These are phyloP conservation scores for Cryptomyrus ogoouensis DNA, from an alignment of 2,113 vertebrate genomes.

Conservation along the genomic window DNA sequence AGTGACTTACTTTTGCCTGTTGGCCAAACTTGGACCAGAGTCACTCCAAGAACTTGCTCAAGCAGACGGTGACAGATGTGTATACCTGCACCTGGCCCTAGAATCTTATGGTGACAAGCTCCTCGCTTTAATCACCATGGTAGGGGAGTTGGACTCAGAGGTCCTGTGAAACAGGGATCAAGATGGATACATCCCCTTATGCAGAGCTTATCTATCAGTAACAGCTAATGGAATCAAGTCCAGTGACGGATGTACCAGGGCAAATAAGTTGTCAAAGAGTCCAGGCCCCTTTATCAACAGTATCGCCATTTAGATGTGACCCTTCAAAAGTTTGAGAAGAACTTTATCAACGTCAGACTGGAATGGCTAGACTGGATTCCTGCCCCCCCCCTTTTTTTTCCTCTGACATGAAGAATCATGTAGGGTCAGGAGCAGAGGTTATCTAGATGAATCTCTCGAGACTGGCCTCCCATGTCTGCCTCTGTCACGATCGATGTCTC, in stretches of 20 bases:
- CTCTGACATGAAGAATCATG: conserved; percentile 28
- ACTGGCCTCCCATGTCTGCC: conserved; percentile 13
- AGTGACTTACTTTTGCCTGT: not conserved
- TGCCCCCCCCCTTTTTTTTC: not conserved
- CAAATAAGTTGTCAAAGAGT: conserved; percentile 42
- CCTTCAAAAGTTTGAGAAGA: conserved; percentile 36
- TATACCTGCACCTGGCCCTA: no score
- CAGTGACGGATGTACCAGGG: conserved; percentile 37
- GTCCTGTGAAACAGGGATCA: conserved; percentile 7
- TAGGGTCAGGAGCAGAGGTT: conserved; percentile 26
- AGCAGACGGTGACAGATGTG: not conserved
- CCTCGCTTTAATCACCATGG: not conserved
- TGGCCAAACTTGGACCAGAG: not conserved
- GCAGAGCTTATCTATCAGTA: conserved; percentile 36
- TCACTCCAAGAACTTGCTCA: not conserved
- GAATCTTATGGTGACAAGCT: not conserved
- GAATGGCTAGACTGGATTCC: not conserved
- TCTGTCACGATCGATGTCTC: not conserved
- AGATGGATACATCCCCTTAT: conserved; percentile 37
- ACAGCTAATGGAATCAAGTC: conserved; percentile 43
- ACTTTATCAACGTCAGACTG: conserved; percentile 33
- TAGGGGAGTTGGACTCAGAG: not conserved
- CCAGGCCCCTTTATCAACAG: conserved; percentile 32
- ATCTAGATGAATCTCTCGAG: conserved; percentile 26
- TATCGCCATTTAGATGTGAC: conserved; percentile 30